Conservation (phyloP, 2,113 vertebrate species). For the Syngnathus scovelli region DNA sequence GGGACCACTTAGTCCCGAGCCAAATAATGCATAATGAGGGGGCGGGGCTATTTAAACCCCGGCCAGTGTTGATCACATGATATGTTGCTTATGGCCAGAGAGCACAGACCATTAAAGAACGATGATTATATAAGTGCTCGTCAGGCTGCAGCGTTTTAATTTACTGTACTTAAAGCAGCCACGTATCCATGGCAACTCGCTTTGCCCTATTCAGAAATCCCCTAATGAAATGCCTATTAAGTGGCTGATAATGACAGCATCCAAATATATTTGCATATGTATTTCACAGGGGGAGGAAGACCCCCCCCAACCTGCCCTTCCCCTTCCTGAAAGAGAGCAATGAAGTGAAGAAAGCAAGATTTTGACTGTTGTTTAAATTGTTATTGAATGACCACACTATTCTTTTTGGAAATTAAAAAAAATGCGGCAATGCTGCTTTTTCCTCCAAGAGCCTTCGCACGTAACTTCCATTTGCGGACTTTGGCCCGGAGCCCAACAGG, state of each 20-base stretch:
- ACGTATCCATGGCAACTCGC: constrained; percentile 77
- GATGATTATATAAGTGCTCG: constrained; percentile 70
- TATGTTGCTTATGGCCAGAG: constrained; percentile 62
- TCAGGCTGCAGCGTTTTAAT: constrained; percentile 68
- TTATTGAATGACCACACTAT: background rate
- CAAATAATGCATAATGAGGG: constrained; percentile 51
- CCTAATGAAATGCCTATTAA: constrained; percentile 78
- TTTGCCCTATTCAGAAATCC: constrained; percentile 60
- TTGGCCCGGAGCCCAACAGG: constrained; percentile 69
- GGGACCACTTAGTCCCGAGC: constrained; percentile 38
- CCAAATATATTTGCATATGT: constrained; percentile 75
- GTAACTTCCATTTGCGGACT: constrained; percentile 69
- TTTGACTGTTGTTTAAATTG: no score
- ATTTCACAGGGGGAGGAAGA: constrained; percentile 32
- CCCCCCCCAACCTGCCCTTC: background rate
- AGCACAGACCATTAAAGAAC: constrained; percentile 66
- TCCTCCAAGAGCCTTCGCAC: constrained; percentile 60
- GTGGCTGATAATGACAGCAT: constrained; percentile 72
- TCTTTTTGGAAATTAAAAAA: background rate
- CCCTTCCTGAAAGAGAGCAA: constrained; percentile 7
- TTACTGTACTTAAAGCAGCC: constrained; percentile 69
- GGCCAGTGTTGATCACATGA: constrained; percentile 50
- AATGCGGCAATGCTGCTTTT: constrained; percentile 14
- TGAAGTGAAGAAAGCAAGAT: constrained; percentile 12
- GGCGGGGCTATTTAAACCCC: constrained; percentile 32